Conservation (phyloP, 2,797 vertebrate species). For the Monodelphis domestica region DNA sequence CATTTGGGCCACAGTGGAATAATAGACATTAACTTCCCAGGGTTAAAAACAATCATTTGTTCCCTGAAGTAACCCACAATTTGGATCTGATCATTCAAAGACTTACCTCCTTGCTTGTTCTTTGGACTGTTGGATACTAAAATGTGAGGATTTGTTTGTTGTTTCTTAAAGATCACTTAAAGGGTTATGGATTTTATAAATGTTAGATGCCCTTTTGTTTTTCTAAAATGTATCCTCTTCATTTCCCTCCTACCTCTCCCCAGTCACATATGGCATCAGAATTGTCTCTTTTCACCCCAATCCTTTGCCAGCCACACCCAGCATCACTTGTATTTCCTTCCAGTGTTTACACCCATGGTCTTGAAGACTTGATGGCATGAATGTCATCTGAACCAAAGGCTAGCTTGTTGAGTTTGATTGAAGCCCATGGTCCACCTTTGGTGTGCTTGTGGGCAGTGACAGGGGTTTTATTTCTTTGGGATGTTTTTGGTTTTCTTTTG, state of each 20-base stretch:
- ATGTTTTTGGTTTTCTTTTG: not conserved
- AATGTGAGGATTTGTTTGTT: not conserved
- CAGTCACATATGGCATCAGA: conserved; percentile 11
- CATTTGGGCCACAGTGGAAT: not conserved
- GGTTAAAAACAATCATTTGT: not conserved
- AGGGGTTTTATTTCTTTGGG: conserved; percentile 8
- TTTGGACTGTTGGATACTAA: not conserved
- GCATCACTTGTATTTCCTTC: conserved; percentile 3
- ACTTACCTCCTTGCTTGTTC: not conserved
- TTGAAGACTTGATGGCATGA: not conserved
- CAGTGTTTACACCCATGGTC: not conserved
- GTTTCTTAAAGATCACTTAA: not conserved
- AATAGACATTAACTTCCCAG: not conserved
- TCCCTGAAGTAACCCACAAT: not conserved
- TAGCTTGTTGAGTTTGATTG: too few species aligned
- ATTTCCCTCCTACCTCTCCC: conserved; percentile 18
- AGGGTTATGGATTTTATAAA: conserved; percentile 22
- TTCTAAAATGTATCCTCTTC: conserved; percentile 39
- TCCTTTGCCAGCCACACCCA: not conserved
- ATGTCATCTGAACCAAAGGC: not conserved
- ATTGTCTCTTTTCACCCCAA: not conserved
- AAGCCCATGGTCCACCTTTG: not conserved
- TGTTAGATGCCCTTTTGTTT: conserved; percentile 25
- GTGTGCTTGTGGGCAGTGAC: not conserved
- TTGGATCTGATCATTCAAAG: not conserved